These are phyloP conservation scores for Cynopterus brachyotis DNA, from an alignment of 2,113 vertebrate species.

Conservation along the genomic window DNA sequence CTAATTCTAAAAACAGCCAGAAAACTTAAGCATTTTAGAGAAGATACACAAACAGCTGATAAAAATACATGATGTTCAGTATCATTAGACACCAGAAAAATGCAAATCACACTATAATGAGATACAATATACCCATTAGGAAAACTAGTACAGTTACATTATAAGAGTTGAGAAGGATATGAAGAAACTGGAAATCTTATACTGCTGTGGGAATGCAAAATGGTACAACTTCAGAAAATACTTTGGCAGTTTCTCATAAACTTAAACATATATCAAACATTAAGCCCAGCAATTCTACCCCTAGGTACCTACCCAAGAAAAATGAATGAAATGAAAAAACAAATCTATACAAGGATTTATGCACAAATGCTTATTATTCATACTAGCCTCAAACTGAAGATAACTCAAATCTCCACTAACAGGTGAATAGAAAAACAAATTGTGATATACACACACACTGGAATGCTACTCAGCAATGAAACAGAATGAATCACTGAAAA, in stretches of 20 bases:
- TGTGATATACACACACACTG: background rate
- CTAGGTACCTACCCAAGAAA: background rate
- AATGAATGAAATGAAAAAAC: conserved; percentile 22
- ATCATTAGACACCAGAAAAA: background rate
- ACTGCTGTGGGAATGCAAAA: background rate
- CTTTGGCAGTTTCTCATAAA: background rate
- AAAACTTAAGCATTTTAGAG: background rate
- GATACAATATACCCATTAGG: background rate
- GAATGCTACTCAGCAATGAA: background rate
- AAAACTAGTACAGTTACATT: background rate
- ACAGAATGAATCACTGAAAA: background rate
- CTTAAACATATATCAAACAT: background rate
- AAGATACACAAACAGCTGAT: background rate
- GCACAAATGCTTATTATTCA: conserved; percentile 1
- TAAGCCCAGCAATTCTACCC: background rate
- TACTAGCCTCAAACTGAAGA: background rate
- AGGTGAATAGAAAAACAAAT: background rate
- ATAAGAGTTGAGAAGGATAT: background rate
- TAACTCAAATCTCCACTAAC: background rate
- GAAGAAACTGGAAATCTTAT: background rate
- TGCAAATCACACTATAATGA: background rate
- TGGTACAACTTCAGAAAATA: background rate
- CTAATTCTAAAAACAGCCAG: background rate
- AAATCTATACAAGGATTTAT: background rate
- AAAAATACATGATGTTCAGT: background rate